Evolutionary conservation across 2,113 vertebrate species (phyloP), one percentile per base, ranked within the genome.

Genomic region (Peromyscus leucopus): DNA sequence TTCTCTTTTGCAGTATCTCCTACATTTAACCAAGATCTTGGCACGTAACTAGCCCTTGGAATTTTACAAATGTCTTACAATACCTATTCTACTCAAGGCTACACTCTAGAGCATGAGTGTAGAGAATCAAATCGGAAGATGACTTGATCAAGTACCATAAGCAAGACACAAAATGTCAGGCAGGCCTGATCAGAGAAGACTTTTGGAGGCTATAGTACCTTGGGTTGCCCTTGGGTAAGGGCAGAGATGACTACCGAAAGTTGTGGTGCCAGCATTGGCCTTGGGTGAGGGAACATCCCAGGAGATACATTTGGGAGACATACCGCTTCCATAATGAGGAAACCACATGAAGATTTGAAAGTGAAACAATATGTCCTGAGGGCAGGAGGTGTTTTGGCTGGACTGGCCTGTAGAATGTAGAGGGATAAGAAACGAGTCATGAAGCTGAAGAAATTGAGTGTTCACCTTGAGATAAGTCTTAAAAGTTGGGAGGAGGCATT

Each of bases 161-260:
- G 55, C 83, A 93, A 94, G 31, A 79, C n/a, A 63, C 19, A 78
- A 75, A 90, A 17, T 39, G 26, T 88, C 63, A 90, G 69, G 78
- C 79, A 42, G 16, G 0, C 10, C 92, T 92, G 9, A 80, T 89
- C 48, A 85, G 28, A 69, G 76, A 89, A 89, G 79, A 78, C n/a
- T 65, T 13, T 24, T 72, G 5, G 72, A 76, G 59, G 17, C 33
- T 42, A 39, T 71, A 26, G 36, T 78, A 19, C 3, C 69, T 12
- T 33, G 93, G 28, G 13, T 11, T 55, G 36, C 4, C 7, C 74
- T 71, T 89, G 1, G 2, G 31, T 36, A 13, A 83, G 28, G 42
- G 11, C 13, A 67, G 19, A 69, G 59, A 72, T 67, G 69, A 57
- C 42, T 59, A 17, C 33, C 46, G 7, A 63, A 46, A 46, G 21